Evolutionary conservation across 64 coral and sea anemone genomes (phyloP), one percentile per base, ranked within the genome.

Genomic region (Porites australiensis): DNA sequence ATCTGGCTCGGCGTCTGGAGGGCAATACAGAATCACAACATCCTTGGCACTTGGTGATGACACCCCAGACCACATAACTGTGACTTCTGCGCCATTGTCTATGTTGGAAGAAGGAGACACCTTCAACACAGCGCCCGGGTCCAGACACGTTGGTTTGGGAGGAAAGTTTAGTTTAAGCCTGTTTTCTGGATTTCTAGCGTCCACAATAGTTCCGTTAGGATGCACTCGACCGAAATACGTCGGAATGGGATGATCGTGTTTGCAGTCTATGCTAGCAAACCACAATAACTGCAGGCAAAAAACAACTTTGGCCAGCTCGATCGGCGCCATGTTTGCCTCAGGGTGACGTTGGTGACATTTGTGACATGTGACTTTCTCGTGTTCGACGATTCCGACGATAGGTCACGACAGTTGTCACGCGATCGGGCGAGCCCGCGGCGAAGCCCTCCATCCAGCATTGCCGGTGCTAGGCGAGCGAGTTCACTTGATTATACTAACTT

Each of bases 161-260:
- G 19, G 58, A 48, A 19, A 78, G 50, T 65, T 78, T 2, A 94
- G 91, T 51, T 87, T 86, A 2, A 96, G 81, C 50, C 83, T 69
- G 15, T 92, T 96, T 47, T 27, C 16, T 3, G 95, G 95, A 27
- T 96, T 83, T 68, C 81, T 93, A 16, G 72, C 90, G 57, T 96
- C 95, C 23, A 96, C 95, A 55, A 91, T 59, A 61, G 87, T 96
- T 11, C 95, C 91, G 87, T 96, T 94, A 16, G 92, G 49, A 75
- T 96, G 95, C n/a, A 87, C 54, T 73, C 92, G 80, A 50, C 72
- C 83, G 44, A 96, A 96, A 58, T 96, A 96, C 12, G 95, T 96
- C 10, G 91, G 87, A 19, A 96, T 77, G 3, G 82, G 79, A 75
- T 93, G 92, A 18, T 94, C 79, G 5, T 87, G 92, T 62, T 94